Conservation (phyloP, 35 echinoderm and acorn worm genomes). For the Heliocidaris tuberculata region DNA sequence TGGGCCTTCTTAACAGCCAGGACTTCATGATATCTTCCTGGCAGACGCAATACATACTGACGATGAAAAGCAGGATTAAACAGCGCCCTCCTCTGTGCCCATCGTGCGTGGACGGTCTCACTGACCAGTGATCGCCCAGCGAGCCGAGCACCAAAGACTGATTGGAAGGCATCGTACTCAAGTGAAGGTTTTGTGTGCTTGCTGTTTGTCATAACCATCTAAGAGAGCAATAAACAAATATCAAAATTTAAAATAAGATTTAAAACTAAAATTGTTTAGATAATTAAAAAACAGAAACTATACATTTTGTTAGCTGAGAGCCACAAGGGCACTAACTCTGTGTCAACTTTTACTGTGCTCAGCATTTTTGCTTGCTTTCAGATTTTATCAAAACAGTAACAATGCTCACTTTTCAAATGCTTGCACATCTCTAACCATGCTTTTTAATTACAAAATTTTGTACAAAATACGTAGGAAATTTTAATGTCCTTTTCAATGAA, state of each 20-base stretch:
- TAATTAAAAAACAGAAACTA: neutral
- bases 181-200: constrained; percentile 21
- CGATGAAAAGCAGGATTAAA: constrained; percentile 88
- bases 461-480: no score
- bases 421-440: no score
- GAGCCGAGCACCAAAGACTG: constrained; percentile 65
- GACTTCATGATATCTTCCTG: neutral
- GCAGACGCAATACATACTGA: constrained; percentile 59
- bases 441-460: no score
- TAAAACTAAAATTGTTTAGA: neutral
- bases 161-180: constrained; percentile 23
- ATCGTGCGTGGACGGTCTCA: constrained; percentile 62
- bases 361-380: neutral
- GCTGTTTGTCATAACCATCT: constrained; percentile 49
- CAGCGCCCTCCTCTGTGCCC: constrained; percentile 59
- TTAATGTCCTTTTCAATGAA: no score
- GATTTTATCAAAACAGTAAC: neutral
- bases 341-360: neutral
- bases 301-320: neutral
- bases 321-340: neutral
- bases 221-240: neutral
- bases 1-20: neutral
- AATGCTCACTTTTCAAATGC: neutral
- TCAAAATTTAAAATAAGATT: neutral
- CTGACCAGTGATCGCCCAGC: constrained; percentile 59